Evolutionary conservation across 30 jellyfish, hydroid and myxozoan genomes (phyloP).

Genomic region (Cassiopea xamachana): DNA sequence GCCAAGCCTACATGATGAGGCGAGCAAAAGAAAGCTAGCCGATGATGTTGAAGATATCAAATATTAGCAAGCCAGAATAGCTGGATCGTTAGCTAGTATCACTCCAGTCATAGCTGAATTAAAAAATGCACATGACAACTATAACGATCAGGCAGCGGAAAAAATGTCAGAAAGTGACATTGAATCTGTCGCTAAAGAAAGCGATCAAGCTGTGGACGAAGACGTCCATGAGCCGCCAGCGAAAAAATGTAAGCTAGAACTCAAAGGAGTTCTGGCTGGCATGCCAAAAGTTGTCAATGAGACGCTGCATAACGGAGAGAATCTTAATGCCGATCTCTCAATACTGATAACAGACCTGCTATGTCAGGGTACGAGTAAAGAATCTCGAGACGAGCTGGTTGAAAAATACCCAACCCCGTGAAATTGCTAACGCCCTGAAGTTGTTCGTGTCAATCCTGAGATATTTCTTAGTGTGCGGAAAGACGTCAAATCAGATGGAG

Average conservation of each 20-base stretch:
- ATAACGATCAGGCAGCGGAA: background rate
- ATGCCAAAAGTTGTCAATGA: background rate
- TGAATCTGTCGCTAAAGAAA: background rate
- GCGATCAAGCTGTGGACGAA: background rate
- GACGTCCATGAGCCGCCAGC: background rate
- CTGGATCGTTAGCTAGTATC: background rate
- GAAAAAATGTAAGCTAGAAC: background rate
- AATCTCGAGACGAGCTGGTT: background rate
- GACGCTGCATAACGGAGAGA: background rate
- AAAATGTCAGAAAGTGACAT: background rate
- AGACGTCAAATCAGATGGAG: background rate
- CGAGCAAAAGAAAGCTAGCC: background rate
- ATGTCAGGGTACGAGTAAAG: background rate
- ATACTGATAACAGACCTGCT: background rate
- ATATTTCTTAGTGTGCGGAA: background rate
- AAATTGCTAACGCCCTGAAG: background rate
- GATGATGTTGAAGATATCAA: background rate
- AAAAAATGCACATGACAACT: background rate
- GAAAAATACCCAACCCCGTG: background rate
- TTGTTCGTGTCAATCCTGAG: background rate
- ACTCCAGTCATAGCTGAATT: background rate
- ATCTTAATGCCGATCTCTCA: background rate
- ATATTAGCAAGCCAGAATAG: background rate
- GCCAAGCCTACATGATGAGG: background rate
- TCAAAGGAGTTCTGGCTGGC: background rate